phyloP scores from a whole-genome alignment of 2,113 vertebrate genomes.

The Odontesthes bonariensis region DNA sequence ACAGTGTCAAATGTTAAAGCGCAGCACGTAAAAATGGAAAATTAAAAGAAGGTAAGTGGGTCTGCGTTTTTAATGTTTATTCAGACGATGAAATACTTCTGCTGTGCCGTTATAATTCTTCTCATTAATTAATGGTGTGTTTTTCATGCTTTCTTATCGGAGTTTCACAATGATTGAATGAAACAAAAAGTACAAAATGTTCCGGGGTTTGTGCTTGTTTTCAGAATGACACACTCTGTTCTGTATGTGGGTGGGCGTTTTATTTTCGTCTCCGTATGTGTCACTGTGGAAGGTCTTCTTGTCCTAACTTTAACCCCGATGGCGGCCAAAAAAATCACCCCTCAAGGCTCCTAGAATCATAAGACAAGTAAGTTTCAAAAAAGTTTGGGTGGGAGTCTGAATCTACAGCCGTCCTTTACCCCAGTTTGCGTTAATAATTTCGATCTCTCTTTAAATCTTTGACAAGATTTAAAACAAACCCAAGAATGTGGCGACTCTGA shows the following conservation, averaged over 20 bases:
- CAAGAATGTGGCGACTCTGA: not conserved
- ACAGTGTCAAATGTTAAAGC: too few relatives aligned
- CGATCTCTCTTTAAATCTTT: not conserved
- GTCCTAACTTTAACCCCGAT: slow-evolving; percentile 50
- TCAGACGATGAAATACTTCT: too few relatives aligned
- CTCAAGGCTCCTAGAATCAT: slow-evolving; percentile 14
- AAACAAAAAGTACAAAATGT: slow-evolving; percentile 32
- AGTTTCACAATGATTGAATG: not conserved
- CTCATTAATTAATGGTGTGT: too few relatives aligned
- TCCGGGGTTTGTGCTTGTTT: slow-evolving; percentile 20
- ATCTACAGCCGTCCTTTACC: not conserved
- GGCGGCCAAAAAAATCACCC: slow-evolving; percentile 40
- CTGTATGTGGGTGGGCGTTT: slow-evolving; percentile 45
- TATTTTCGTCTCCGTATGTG: slow-evolving; percentile 50
- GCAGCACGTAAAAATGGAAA: too few relatives aligned
- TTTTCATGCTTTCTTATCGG: fast-evolving
- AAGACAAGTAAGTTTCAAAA: slow-evolving; percentile 4
- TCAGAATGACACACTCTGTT: slow-evolving; percentile 14
- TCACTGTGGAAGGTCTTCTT: slow-evolving; percentile 61
- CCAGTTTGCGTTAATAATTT: slow-evolving; percentile 2
- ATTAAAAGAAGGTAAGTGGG: too few relatives aligned
- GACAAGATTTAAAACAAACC: slow-evolving; percentile 6
- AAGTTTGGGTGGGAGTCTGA: not conserved
- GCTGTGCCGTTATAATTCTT: too few relatives aligned
- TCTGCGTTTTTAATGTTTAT: too few relatives aligned